Conservation (phyloP, 1,140 invertebrate genomes). For the Pseudomyrmex concolor region DNA sequence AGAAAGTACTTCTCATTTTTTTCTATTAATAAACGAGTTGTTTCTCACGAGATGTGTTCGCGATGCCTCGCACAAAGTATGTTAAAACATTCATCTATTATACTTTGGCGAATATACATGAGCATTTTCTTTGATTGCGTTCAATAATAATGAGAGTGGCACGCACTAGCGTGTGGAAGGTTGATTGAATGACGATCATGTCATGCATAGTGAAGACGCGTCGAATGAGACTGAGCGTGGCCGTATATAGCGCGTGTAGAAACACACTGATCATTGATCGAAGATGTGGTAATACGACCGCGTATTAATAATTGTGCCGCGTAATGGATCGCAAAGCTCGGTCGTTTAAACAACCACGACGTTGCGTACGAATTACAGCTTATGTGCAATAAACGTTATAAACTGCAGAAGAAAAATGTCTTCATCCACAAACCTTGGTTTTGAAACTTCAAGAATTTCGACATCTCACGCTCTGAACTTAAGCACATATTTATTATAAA, state of each 20-base stretch:
- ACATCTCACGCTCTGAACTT: too few species aligned
- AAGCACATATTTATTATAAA: too few species aligned
- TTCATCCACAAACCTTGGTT: too few species aligned
- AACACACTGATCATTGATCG: slow-evolving; percentile 44
- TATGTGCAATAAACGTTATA: too few species aligned
- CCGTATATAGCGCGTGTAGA: slow-evolving; percentile 52
- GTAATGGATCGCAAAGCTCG: slow-evolving; percentile 18
- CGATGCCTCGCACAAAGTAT: background rate
- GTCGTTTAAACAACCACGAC: background rate
- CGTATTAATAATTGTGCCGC: slow-evolving; percentile 29
- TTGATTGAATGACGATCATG: slow-evolving; percentile 15
- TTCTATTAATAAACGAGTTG: too few species aligned
- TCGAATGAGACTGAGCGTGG: slow-evolving; percentile 21
- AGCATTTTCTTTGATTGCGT: slow-evolving; percentile 8
- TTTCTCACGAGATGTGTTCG: background rate
- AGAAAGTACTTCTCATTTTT: background rate
- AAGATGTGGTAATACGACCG: slow-evolving; percentile 23
- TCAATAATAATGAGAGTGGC: slow-evolving; percentile 13
- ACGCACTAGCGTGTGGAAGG: slow-evolving; percentile 21
- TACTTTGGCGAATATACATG: slow-evolving; percentile 27
- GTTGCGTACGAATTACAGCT: background rate
- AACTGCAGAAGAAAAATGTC: too few species aligned
- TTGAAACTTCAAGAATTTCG: too few species aligned
- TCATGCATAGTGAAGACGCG: slow-evolving; percentile 29
- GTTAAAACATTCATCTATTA: background rate